A percentile compares a stretch with the other conserved stretches of the same genome.
Conservation (phyloP, 2,113 vertebrate genomes). For the Sisor rabdophorus region DNA sequence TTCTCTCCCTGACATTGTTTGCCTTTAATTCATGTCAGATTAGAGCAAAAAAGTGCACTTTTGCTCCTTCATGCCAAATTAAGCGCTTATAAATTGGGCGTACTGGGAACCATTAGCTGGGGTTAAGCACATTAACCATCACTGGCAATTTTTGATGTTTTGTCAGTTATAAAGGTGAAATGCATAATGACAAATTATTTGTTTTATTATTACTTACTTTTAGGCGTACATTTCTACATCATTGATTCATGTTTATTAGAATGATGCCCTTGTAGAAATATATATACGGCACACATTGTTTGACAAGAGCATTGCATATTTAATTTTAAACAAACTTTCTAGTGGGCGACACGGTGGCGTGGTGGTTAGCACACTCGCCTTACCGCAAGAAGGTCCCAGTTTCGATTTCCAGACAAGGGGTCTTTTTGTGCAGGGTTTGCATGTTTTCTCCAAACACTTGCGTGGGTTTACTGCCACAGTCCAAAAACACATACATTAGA, state of each 20-base stretch:
- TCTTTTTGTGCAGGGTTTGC: too few species aligned
- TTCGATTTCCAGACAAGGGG: too few species aligned
- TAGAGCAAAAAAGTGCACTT: constrained; percentile 44
- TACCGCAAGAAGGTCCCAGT: too few species aligned
- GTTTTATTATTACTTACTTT: not conserved
- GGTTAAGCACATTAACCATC: constrained; percentile 42
- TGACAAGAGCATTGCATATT: not conserved
- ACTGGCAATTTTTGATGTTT: constrained; percentile 37
- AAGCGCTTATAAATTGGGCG: constrained; percentile 48
- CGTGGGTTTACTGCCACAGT: too few species aligned
- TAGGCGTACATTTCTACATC: not conserved
- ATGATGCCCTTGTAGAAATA: not conserved
- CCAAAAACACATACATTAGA: too few species aligned
- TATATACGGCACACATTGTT: not conserved
- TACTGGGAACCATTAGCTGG: constrained; percentile 47
- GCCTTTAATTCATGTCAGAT: constrained; percentile 56
- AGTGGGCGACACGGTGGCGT: too few species aligned
- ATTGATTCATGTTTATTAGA: not conserved
- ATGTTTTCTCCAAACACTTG: too few species aligned
- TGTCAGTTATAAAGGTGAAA: constrained; percentile 43
- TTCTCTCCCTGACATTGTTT: constrained; percentile 57
- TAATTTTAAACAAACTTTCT: not conserved
- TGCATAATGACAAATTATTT: constrained; percentile 31
- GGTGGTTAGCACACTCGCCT: too few species aligned
- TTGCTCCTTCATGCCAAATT: constrained; percentile 48